Conservation (phyloP, 2,113 vertebrate genomes). For the Notiomystis cincta region DNA sequence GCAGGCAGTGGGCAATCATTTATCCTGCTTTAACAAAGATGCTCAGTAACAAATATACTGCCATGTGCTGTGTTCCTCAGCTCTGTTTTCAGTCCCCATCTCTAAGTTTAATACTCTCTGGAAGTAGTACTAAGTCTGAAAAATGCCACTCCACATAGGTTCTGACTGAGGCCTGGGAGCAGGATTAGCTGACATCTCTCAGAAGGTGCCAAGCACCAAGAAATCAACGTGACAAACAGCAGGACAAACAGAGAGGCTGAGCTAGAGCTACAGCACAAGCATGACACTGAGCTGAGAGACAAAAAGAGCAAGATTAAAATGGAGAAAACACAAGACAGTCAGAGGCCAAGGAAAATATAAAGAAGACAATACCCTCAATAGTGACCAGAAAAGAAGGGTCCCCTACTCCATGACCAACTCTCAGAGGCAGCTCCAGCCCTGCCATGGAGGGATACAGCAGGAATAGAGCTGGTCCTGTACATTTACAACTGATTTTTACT, state of each 20-base stretch:
- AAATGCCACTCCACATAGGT: background rate
- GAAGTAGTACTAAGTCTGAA: background rate
- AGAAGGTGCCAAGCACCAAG: rapidly evolving
- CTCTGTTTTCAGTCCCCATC: background rate
- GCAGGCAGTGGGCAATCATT: background rate
- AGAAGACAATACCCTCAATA: background rate
- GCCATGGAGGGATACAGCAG: background rate
- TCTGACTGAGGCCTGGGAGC: rapidly evolving
- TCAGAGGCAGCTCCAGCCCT: background rate
- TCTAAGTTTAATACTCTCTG: background rate
- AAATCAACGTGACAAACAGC: rapidly evolving
- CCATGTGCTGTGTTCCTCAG: background rate
- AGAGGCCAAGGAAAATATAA: background rate
- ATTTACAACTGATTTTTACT: background rate
- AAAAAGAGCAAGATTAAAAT: background rate
- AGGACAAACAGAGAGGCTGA: background rate
- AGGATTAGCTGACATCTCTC: background rate
- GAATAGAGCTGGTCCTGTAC: background rate
- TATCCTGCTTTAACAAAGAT: background rate
- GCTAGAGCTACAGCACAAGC: background rate
- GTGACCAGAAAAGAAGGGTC: background rate
- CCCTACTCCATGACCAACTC: rapidly evolving
- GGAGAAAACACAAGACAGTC: background rate
- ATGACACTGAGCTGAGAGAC: background rate
- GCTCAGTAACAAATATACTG: background rate